Evolutionary conservation across 1,140 invertebrate genomes (phyloP).

Genomic region (Heliconius melpomene): DNA sequence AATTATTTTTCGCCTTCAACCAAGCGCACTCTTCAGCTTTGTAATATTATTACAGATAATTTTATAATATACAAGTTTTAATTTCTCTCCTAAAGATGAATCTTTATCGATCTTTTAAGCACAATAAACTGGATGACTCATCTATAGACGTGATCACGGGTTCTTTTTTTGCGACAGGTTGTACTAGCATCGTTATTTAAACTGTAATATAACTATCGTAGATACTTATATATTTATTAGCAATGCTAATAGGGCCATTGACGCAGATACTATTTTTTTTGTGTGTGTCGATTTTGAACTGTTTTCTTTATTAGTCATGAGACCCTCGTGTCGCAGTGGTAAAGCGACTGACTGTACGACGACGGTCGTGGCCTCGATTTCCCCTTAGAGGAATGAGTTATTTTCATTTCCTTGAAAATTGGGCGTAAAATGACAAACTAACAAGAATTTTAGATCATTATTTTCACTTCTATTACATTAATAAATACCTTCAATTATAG

Average conservation of each 20-base stretch:
- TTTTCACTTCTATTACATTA: too few species aligned
- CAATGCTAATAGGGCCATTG: background rate
- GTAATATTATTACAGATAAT: background rate
- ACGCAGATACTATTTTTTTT: background rate
- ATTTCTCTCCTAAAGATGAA: background rate
- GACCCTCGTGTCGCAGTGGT: too few species aligned
- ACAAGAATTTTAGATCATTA: too few species aligned
- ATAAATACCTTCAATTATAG: too few species aligned
- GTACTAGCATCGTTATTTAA: background rate
- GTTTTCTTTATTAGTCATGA: background rate
- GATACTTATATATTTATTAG: background rate
- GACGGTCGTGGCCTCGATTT: too few species aligned
- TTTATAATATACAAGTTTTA: background rate
- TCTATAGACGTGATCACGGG: background rate
- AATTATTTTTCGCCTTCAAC: too few species aligned
- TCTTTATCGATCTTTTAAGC: background rate
- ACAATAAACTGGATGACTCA: background rate
- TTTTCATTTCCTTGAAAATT: too few species aligned
- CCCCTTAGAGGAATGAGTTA: too few species aligned
- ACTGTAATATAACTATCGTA: background rate
- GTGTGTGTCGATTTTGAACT: background rate
- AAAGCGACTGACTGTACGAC: too few species aligned
- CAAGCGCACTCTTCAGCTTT: too few species aligned
- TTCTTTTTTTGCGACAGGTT: background rate
- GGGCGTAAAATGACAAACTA: too few species aligned